Percentiles rank a stretch among this genome's conserved stretches.
phyloP scores from a whole-genome alignment of 2,797 vertebrate genomes.

The Vultur gryphus region DNA sequence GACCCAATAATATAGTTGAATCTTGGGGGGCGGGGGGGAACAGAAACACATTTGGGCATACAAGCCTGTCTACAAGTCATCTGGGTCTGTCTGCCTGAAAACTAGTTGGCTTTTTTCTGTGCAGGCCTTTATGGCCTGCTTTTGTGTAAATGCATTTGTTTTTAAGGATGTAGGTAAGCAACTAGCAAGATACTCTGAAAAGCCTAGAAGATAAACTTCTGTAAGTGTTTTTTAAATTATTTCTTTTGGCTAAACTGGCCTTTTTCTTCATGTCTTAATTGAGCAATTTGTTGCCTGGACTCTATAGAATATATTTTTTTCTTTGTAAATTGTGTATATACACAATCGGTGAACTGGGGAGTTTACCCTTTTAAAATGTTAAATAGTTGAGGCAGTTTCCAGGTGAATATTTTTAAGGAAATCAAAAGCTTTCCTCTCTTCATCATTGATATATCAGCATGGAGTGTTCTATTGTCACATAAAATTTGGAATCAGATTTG shows the following conservation, averaged over 20 bases:
- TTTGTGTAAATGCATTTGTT: background rate
- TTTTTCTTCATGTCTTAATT: background rate
- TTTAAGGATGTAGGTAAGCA: background rate
- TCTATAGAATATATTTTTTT: background rate
- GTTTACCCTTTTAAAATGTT: background rate
- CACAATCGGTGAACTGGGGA: background rate
- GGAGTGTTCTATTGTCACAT: background rate
- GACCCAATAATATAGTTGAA: background rate
- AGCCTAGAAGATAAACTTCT: background rate
- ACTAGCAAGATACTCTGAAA: background rate
- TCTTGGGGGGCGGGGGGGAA: accelerated
- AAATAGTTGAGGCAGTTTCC: background rate
- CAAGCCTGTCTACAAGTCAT: background rate
- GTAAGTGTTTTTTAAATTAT: background rate
- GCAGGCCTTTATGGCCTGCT: background rate
- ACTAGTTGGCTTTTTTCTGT: background rate
- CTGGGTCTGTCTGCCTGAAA: background rate
- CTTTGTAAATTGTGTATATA: background rate
- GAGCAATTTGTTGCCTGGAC: background rate
- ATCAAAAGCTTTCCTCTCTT: background rate
- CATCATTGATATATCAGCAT: background rate
- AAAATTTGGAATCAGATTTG: background rate
- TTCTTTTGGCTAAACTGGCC: background rate
- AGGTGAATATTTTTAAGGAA: background rate
- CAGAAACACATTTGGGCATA: background rate